Evolutionary conservation across 37 sponge, comb jelly and placozoan species (phyloP).

Genomic region (Dysidea cf. avara): DNA sequence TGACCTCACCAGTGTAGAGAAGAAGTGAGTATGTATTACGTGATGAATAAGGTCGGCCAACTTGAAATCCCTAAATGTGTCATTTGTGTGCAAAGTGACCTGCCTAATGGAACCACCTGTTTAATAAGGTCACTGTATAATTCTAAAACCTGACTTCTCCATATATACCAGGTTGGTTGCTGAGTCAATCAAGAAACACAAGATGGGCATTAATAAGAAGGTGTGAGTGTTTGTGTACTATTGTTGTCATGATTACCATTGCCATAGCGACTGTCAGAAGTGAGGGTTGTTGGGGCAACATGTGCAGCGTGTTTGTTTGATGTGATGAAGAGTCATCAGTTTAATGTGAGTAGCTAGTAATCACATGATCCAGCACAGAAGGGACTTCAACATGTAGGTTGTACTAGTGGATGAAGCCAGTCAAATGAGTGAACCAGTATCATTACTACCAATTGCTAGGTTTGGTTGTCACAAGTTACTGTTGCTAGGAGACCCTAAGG

Average conservation of each 20-base stretch:
- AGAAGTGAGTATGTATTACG: slow-evolving; percentile 19
- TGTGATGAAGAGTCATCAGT: slow-evolving; percentile 1
- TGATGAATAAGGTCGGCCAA: background rate
- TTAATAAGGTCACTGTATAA: background rate
- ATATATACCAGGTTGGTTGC: slow-evolving; percentile 27
- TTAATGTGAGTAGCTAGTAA: no score
- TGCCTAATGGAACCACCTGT: no score
- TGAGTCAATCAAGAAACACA: slow-evolving; percentile 33
- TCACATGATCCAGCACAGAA: no score
- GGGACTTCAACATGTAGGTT: no score
- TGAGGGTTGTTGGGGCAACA: slow-evolving; percentile 24
- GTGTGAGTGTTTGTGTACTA: background rate
- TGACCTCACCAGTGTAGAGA: slow-evolving; percentile 6
- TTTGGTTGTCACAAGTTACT: slow-evolving; percentile 31
- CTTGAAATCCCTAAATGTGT: no score
- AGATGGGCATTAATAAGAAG: slow-evolving; percentile 22
- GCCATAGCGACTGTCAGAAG: slow-evolving; percentile 14
- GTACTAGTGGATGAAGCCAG: slow-evolving; percentile 31
- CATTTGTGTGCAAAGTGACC: no score
- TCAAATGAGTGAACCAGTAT: slow-evolving; percentile 32
- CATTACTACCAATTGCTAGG: slow-evolving; percentile 30
- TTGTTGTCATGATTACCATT: background rate
- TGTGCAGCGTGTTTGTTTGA: slow-evolving; percentile 30
- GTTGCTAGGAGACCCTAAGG: slow-evolving; percentile 42
- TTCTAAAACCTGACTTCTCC: background rate